Base-by-base conservation (phyloP, 2,888 invertebrate genomes). In the Neoscelio sp. region DNA sequence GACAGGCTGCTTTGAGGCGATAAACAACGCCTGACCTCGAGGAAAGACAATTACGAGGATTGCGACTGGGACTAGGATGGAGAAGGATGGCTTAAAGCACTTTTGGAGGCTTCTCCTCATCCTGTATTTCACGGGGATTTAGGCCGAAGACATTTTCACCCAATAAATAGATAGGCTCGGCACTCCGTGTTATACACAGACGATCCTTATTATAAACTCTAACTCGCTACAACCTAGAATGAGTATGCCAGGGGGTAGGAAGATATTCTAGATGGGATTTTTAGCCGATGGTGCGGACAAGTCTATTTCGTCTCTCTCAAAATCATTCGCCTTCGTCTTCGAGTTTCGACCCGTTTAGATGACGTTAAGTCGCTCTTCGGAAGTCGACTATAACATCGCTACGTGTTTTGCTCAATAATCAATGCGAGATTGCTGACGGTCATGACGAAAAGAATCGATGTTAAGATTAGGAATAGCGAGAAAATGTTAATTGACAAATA, bases 131-230 rank as follows among this genome's bases (percentile, higher is more conserved):
- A 89, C 89, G 90, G 90, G 88, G 90, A 90, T 90, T 90, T 90
- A 86, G 86, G 82, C 86, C 86, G 85, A 89, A 89, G 89, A 90
- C 90, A 90, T 90, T 90, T 90, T 90, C 90, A 88, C 89, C 89
- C 89, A 85, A 90, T 90, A 90, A 89, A 89, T 90, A 89, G 90
- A 90, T 85, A 89, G 89, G 87, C 88, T 82, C 86, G 82, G 83
- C 84, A 87, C 83, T 81, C 82, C 84, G 87, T 87, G 87, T 88
- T 88, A 88, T 85, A 89, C 87, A 87, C 84, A 84, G 84, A 74
- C 87, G 87, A 90, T 90, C 90, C 90, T 90, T 90, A 90, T 90
- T 90, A 90, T 89, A 90, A 90, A 90, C 89, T 90, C 89, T 88
- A 81, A 83, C 86, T 84, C 80, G 80, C 80, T 80, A 64, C 80